Conservation (phyloP, 2,113 vertebrate genomes). For the Thymallus thymallus region DNA sequence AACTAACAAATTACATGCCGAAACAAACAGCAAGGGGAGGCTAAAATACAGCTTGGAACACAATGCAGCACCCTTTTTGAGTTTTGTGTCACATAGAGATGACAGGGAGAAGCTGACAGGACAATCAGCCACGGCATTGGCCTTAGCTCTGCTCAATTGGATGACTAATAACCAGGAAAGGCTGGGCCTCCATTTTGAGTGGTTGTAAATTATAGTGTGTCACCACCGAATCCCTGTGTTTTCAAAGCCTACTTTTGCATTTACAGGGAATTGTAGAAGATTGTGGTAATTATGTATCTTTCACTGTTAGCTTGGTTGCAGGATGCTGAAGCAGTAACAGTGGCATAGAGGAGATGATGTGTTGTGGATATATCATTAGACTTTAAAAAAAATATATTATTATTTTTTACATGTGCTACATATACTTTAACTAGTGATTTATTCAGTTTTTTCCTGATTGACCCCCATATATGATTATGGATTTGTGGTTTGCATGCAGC, state of each 20-base stretch:
- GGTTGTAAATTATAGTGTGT: conserved; percentile 18
- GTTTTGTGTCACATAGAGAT: conserved; percentile 13
- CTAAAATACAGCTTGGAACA: conserved; percentile 1
- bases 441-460: neutral
- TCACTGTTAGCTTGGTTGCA: neutral
- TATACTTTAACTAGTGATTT: neutral
- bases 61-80: conserved; percentile 13
- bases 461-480: neutral
- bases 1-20: conserved; percentile 8
- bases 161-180: conserved; percentile 35
- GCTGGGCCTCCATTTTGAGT: conserved; percentile 6
- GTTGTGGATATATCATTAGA: neutral
- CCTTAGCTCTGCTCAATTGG: conserved; percentile 26
- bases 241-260: conserved; percentile 10
- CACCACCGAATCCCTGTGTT: neutral
- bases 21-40: conserved; percentile 10
- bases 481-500: neutral
- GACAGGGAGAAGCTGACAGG: conserved; percentile 2
- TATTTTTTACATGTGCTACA: too few species aligned
- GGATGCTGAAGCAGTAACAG: too few species aligned
- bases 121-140: conserved; percentile 26
- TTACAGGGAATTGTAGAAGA: conserved; percentile 1
- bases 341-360: neutral
- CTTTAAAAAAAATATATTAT: too few species aligned
- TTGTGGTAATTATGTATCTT: neutral